Conservation (phyloP, 92 coral and sea anemone genomes). For the Epizoanthus ramosus region DNA sequence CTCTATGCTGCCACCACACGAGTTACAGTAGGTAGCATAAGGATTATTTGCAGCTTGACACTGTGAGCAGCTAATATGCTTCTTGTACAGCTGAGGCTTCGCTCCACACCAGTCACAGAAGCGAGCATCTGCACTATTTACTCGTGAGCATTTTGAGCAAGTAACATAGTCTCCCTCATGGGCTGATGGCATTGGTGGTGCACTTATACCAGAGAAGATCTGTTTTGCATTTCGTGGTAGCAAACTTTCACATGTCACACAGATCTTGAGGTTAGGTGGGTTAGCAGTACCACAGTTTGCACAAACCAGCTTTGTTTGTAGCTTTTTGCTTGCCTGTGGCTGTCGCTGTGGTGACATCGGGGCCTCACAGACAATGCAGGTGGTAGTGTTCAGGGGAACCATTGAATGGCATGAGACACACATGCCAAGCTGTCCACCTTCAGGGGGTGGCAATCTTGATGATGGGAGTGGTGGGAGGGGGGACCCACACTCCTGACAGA, state of each 20-base stretch:
- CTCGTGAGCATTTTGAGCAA: conserved; percentile 92
- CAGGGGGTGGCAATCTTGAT: conserved; percentile 92
- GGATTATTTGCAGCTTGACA: conserved; percentile 87
- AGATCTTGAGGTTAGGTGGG: conserved; percentile 85
- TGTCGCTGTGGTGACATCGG: conserved; percentile 95
- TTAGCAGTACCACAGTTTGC: conserved; percentile 91
- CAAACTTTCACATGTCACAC: conserved; percentile 90
- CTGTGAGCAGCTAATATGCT: conserved; percentile 79
- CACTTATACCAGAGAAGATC: conserved; percentile 78
- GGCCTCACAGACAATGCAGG: conserved; percentile 91
- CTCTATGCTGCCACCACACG: conserved; percentile 90
- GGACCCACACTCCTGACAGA: conserved; percentile 95
- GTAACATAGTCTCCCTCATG: conserved; percentile 80
- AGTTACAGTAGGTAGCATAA: conserved; percentile 80
- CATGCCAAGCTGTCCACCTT: conserved; percentile 91
- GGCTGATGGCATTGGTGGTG: conserved; percentile 92
- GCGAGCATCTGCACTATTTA: conserved; percentile 94
- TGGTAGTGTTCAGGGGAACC: conserved; percentile 93
- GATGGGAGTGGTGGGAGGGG: conserved; percentile 88
- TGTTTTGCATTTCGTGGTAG: conserved; percentile 90
- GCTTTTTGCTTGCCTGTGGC: conserved; percentile 85
- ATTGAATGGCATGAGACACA: conserved; percentile 95
- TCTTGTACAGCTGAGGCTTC: conserved; percentile 74
- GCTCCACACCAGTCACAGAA: conserved; percentile 99
- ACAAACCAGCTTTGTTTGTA: conserved; percentile 84